Conservation (phyloP, 2,888 invertebrate genomes). For the Dysmachus trigonus region DNA sequence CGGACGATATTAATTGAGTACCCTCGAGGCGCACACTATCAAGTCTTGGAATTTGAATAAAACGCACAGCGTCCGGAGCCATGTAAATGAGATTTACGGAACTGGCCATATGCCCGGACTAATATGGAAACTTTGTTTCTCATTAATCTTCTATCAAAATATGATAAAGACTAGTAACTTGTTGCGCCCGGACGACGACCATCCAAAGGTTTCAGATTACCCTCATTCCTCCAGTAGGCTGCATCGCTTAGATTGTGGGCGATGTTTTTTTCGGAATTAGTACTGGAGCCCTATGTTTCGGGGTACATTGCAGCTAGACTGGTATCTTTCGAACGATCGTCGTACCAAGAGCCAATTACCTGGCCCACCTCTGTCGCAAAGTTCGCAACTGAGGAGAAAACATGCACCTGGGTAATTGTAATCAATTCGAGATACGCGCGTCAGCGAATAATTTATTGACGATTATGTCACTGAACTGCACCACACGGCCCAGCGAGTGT, state of each 20-base stretch:
- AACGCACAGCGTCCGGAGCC: background rate
- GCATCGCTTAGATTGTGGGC: conserved; percentile 10
- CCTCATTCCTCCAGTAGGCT: background rate
- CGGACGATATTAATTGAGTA: conserved; percentile 34
- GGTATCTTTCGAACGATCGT: background rate
- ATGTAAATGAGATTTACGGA: conserved; percentile 27
- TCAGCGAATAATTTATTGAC: background rate
- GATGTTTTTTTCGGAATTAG: conserved; percentile 15
- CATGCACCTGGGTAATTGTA: conserved; percentile 29
- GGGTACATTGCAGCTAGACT: background rate
- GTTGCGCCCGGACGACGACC: background rate
- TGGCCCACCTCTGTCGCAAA: background rate
- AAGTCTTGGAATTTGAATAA: conserved; percentile 11
- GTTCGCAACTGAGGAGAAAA: background rate
- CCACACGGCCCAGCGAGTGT: background rate
- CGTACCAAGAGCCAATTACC: background rate
- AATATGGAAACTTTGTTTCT: conserved; percentile 31
- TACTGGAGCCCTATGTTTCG: background rate
- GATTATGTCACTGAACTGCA: conserved; percentile 35
- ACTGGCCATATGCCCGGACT: background rate
- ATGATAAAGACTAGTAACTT: conserved; percentile 35
- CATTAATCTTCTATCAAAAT: conserved; percentile 41
- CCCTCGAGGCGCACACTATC: background rate
- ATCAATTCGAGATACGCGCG: background rate
- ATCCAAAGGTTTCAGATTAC: conserved; percentile 14